Base-by-base conservation (phyloP, 2,888 invertebrate genomes). In the Eurytoma californica region DNA sequence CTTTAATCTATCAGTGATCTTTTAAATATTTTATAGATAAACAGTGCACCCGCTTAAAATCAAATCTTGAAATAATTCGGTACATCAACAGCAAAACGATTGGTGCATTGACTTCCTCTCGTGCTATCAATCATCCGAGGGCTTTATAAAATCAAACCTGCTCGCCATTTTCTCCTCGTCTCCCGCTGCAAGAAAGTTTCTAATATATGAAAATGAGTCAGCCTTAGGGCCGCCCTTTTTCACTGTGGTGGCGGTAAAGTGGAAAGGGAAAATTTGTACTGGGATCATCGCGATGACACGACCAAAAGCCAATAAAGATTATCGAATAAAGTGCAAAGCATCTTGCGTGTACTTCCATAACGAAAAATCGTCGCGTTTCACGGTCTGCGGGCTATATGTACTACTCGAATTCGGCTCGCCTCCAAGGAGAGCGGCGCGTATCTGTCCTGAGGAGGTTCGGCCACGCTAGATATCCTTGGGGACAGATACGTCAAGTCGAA, bases 401-500 rank as follows among this genome's bases (percentile, higher is more conserved):
- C 49, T 39, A 20, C 3, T 39, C 14, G 5, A n/a, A 24, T 3
- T 18, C n/a, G 3, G 39, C 51, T 28, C 65, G 13, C 51, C 53
- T 12, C 4, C 51, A 28, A 28, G 47, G 16, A 53, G 18, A 30
- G 13, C 47, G 20, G 24, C 65, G 28, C 13, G 57, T 9, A 28
- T 13, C 24, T 39, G 9, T 16, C 53, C 47, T 60, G 39, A 24
- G 53, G 55, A 60, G 69, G 69, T 13, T 58, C 12, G 67, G 55
- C 51, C 70, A 49, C 14, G 55, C 20, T 28, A 18, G 72, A 7
- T 18, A 84, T 88, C 89, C 90, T 89, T 83, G 81, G 90, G 89
- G 90, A 89, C 88, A 89, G 89, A 90, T 90, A 89, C 89, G 88
- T 90, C 90, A 90, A 85, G 83, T 53, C 83, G 87, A 86, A 87